Evolutionary conservation across 1,140 invertebrate species (phyloP).

Genomic region (Drosophila busckii): DNA sequence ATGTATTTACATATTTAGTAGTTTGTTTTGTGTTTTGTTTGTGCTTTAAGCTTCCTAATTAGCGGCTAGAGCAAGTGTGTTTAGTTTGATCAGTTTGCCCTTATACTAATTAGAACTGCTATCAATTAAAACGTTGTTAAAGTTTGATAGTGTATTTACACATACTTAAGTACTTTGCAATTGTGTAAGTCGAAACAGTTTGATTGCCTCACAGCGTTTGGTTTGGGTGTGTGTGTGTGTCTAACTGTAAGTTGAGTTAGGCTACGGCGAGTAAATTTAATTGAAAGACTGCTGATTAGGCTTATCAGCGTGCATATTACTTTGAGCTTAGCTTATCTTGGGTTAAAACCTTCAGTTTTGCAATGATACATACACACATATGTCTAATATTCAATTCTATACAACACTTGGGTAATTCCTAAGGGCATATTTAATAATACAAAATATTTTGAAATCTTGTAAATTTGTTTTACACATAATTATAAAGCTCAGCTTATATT

Average conservation of each 20-base stretch:
- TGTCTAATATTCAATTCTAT: no score
- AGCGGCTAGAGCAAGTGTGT: neutral
- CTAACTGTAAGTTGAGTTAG: slow-evolving; percentile 3
- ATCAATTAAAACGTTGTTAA: neutral
- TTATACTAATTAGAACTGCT: neutral
- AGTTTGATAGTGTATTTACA: slow-evolving; percentile 9
- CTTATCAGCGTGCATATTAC: slow-evolving; percentile 37
- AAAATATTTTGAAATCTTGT: no score
- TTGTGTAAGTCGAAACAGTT: no score
- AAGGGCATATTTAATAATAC: no score
- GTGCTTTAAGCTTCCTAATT: neutral
- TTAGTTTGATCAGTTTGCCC: neutral
- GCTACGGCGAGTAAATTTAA: neutral
- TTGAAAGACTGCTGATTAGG: slow-evolving; percentile 14
- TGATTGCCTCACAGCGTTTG: no score
- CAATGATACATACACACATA: no score
- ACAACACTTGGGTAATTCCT: no score
- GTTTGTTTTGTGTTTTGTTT: neutral
- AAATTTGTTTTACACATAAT: no score
- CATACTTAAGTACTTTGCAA: slow-evolving; percentile 10
- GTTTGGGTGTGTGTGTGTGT: no score
- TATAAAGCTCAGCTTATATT: no score
- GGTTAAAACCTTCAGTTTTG: slow-evolving; percentile 25
- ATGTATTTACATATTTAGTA: slow-evolving; percentile 8
- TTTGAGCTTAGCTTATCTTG: slow-evolving; percentile 28